Evolutionary conservation across 2,888 invertebrate species (phyloP).

Genomic region (Masnerella sp.): DNA sequence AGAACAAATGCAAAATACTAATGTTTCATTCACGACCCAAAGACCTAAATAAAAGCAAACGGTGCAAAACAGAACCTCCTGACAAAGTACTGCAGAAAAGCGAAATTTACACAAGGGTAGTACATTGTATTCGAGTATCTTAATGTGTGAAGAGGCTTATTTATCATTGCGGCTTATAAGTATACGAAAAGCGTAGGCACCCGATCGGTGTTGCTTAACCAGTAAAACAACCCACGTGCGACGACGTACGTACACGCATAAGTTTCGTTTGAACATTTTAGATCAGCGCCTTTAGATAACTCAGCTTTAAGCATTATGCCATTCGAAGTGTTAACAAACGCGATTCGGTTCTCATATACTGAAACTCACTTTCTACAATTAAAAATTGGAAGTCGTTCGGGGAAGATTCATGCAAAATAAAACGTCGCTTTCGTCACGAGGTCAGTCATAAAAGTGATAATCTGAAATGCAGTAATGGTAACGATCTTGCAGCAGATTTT

Average conservation of each 20-base stretch:
- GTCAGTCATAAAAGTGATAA: no score
- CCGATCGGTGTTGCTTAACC: constrained; percentile 38
- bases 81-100: no score
- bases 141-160: constrained; percentile 38
- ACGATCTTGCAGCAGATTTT: no score
- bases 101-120: background rate
- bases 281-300: constrained; percentile 46
- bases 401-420: no score
- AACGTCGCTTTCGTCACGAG: no score
- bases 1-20: no score
- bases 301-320: constrained; percentile 10
- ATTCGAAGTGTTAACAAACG: constrained; percentile 23
- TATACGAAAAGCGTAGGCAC: constrained; percentile 52
- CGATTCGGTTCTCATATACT: constrained; percentile 14
- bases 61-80: no score
- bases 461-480: no score
- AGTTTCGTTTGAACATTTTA: constrained; percentile 45
- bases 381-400: constrained; percentile 1
- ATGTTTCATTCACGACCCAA: no score
- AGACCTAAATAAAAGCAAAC: no score
- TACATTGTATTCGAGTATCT: constrained; percentile 14
- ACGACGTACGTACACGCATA: constrained; percentile 41
- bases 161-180: constrained; percentile 38
- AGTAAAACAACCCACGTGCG: constrained; percentile 48
- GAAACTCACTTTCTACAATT: constrained; percentile 25